Conservation (phyloP, 1,140 invertebrate species). For the Euwallacea fornicatus region DNA sequence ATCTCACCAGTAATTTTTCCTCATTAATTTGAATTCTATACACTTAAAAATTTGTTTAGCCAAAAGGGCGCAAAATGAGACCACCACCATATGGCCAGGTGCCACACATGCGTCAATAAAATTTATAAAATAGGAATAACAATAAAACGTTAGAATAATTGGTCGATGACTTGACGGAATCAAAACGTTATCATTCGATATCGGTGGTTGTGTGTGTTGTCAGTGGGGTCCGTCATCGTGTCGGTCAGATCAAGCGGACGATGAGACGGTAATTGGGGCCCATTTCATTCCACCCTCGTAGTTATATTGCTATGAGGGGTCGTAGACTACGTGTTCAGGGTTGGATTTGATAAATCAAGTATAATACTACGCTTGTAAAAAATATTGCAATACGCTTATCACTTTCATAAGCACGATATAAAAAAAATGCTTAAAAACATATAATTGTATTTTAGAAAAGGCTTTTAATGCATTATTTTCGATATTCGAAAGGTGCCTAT, state of each 20-base stretch:
- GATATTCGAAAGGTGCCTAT: no score
- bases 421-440: no score
- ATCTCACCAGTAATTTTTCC: no score
- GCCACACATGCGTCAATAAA: slow-evolving; percentile 31
- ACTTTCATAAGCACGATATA: no score
- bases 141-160: slow-evolving; percentile 29
- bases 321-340: slow-evolving; percentile 8
- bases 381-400: no score
- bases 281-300: slow-evolving; percentile 31
- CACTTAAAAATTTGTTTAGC: no score
- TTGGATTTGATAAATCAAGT: background rate
- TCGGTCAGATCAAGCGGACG: slow-evolving; percentile 31
- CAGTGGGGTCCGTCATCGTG: slow-evolving; percentile 22
- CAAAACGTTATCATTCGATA: slow-evolving; percentile 38
- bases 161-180: slow-evolving; percentile 41
- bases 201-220: slow-evolving; percentile 21
- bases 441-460: no score
- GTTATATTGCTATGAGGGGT: slow-evolving; percentile 28
- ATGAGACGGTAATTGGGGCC: slow-evolving; percentile 38
- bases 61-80: no score
- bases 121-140: slow-evolving; percentile 26
- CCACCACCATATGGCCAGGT: slow-evolving; percentile 17
- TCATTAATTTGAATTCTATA: no score
- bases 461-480: no score
- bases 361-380: no score